These are phyloP conservation scores for Archips xylosteana DNA, from an alignment of 2,888 invertebrate species.

Conservation along the genomic window DNA sequence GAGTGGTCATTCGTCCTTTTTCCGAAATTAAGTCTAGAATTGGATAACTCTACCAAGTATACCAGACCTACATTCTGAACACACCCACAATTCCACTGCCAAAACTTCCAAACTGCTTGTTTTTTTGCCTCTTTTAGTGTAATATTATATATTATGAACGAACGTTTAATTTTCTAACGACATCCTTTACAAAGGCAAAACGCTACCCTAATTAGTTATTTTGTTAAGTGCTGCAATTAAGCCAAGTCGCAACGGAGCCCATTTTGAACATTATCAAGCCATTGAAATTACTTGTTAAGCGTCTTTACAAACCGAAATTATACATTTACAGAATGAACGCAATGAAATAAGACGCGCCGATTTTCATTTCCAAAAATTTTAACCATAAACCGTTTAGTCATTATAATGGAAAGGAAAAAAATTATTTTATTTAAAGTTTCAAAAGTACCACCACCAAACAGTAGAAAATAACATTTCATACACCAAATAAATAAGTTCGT, in stretches of 20 bases:
- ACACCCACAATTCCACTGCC: no score
- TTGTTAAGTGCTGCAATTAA: constrained; percentile 13
- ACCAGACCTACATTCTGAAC: no score
- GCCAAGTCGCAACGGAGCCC: neutral
- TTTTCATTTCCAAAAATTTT: neutral
- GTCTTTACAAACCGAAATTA: neutral
- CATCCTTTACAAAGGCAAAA: neutral
- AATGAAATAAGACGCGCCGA: neutral
- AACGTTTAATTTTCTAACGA: neutral
- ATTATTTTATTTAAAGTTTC: no score
- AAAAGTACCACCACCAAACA: constrained; percentile 45
- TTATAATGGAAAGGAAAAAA: no score
- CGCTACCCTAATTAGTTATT: constrained; percentile 4
- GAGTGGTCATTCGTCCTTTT: no score
- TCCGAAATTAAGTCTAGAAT: no score
- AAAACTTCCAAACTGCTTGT: neutral
- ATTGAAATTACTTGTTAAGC: neutral
- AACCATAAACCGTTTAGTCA: no score
- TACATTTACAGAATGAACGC: neutral
- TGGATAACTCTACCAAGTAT: no score
- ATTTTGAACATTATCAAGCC: constrained; percentile 1
- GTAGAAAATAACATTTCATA: no score
- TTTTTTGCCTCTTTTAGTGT: neutral
- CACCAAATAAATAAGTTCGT: no score
- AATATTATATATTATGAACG: neutral